Base-by-base conservation (phyloP, 1,140 invertebrate species). In the Maconellicoccus hirsutus region DNA sequence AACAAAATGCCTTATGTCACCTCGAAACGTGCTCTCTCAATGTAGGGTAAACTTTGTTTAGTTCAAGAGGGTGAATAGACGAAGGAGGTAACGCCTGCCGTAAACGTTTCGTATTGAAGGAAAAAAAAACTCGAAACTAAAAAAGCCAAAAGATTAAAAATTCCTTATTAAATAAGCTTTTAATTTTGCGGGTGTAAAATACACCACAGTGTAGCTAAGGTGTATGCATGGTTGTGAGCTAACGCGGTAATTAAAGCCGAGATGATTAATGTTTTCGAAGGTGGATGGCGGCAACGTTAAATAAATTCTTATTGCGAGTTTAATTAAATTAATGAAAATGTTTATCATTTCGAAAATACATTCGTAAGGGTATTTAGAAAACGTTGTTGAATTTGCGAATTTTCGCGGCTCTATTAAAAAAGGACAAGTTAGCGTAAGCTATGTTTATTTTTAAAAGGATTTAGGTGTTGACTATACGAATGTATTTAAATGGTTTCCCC, bases 251-350 rank as follows among this genome's bases (percentile, higher is more conserved):
- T 52, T 52, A 52, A 52, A 52, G 42, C n/a, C n/a, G 3, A 52
- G 42, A 52, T 52, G 42, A 52, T 52, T 52, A 52, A 52, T 52
- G 42, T 52, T 52, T 52, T 16, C 42, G 42, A 16, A 52, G 42
- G 42, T 52, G 42, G 42, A 52, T 52, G n/a, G 42, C 16, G 42
- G 42, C n/a, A 52, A 52, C 42, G 42, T 52, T 52, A 52, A 52
- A 52, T 52, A 52, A 52, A 52, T 52, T 52, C 42, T 52, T 52
- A 52, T 19, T 16, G 42, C 42, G 42, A 52, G n/a, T 52, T 52
- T 52, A 52, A 52, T 52, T 52, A 52, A 52, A 52, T 52, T 16
- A 52, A 52, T 52, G 42, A 52, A 52, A 52, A 52, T 52, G 42
- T 52, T 52, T 52, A 52, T 52, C 42, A 52, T 52, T 52, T 52